These are phyloP conservation scores for Melanotaenia pygmaea DNA, from an alignment of 2,797 vertebrate species.

Conservation along the genomic window DNA sequence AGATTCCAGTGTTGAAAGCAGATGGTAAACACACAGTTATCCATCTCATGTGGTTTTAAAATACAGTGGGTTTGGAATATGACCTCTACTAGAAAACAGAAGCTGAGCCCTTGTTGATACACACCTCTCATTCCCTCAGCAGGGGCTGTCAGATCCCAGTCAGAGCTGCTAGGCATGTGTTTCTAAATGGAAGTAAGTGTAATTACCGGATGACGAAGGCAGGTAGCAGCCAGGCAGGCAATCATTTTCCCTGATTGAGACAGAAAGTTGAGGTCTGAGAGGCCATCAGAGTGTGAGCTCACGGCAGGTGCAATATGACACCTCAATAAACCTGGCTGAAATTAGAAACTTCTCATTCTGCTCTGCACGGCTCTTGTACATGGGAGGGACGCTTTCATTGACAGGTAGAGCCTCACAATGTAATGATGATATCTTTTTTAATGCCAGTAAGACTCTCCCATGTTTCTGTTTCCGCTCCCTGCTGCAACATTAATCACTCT, in stretches of 20 bases:
- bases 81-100: conserved; percentile 14
- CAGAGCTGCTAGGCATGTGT: conserved; percentile 64
- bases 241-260: conserved; percentile 82
- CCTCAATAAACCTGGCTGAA: conserved; percentile 71
- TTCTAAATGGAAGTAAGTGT: conserved; percentile 80
- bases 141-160: conserved; percentile 52
- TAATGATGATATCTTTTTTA: conserved; percentile 63
- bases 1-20: conserved; percentile 1
- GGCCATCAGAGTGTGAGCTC: conserved; percentile 65
- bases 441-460: conserved; percentile 59
- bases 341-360: conserved; percentile 71
- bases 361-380: conserved; percentile 37
- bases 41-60: conserved; percentile 11
- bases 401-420: conserved; percentile 29
- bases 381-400: conserved; percentile 41
- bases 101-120: conserved; percentile 24
- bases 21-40: not conserved
- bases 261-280: conserved; percentile 73
- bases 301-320: conserved; percentile 67
- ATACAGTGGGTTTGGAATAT: conserved; percentile 8
- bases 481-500: conserved; percentile 62
- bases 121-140: conserved; percentile 30
- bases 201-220: conserved; percentile 80
- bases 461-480: conserved; percentile 54
- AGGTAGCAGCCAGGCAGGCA: conserved; percentile 80